phyloP scores from a whole-genome alignment of 2,113 vertebrate species.

The Himantopus leucocephalus region DNA sequence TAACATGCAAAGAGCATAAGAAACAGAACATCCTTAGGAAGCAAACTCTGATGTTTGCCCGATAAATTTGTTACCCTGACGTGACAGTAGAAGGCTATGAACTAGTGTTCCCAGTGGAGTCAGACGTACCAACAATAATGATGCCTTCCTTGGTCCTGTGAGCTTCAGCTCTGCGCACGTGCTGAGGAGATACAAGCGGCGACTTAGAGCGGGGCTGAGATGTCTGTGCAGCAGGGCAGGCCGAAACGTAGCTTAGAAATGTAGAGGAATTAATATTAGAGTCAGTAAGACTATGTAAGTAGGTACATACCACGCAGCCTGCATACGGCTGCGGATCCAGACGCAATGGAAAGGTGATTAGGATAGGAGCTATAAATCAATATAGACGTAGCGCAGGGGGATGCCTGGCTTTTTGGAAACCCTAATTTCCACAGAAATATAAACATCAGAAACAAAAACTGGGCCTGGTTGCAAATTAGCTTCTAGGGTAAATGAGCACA shows the following conservation, averaged over 20 bases:
- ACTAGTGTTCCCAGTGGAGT: neutral
- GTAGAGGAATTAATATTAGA: neutral
- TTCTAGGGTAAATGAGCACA: neutral
- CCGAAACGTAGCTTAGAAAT: neutral
- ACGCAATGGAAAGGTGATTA: neutral
- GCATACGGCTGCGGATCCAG: neutral
- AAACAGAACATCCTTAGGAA: neutral
- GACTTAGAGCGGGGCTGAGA: neutral
- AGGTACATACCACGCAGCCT: neutral
- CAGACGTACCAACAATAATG: neutral
- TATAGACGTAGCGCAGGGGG: neutral
- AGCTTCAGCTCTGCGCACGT: neutral
- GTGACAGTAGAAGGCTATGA: neutral
- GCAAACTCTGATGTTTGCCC: neutral
- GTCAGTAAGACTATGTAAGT: neutral
- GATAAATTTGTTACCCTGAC: neutral
- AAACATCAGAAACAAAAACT: neutral
- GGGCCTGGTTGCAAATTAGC: neutral
- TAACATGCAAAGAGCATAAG: neutral
- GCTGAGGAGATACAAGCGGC: neutral
- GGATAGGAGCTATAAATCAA: neutral
- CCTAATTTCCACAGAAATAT: neutral
- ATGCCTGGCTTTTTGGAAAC: neutral
- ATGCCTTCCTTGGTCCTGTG: neutral
- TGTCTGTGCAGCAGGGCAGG: neutral